Percentiles rank a stretch among this genome's conserved stretches.
Evolutionary conservation across 2,113 vertebrate genomes (phyloP).

Genomic region (Alligator sinensis): DNA sequence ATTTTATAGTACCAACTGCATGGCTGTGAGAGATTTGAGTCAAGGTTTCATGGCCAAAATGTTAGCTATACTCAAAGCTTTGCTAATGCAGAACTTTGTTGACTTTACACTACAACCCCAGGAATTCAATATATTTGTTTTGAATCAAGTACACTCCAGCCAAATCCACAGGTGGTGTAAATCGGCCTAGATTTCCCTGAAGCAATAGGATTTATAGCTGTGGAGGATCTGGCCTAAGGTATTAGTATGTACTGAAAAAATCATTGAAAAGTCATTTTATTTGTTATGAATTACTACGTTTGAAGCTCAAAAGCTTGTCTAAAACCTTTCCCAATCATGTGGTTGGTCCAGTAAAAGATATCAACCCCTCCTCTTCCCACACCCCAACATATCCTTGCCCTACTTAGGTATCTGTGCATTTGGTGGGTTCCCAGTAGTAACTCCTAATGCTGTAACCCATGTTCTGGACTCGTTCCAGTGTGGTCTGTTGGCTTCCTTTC

Average conservation of each 20-base stretch:
- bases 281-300: constrained; percentile 35
- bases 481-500: not conserved
- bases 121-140: constrained; percentile 53
- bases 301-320: too few relatives aligned
- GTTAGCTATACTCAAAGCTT: constrained; percentile 70
- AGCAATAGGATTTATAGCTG: constrained; percentile 37
- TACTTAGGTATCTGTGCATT: not conserved
- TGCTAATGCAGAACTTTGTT: constrained; percentile 73
- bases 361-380: too few relatives aligned
- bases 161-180: constrained; percentile 58
- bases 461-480: not conserved
- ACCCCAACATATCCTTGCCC: too few relatives aligned
- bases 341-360: too few relatives aligned
- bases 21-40: too few relatives aligned
- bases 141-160: constrained; percentile 40
- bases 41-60: not conserved
- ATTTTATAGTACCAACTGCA: too few relatives aligned
- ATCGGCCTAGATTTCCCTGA: constrained; percentile 52
- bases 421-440: not conserved
- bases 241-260: constrained; percentile 57
- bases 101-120: constrained; percentile 70
- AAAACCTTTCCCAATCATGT: too few relatives aligned
- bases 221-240: constrained; percentile 52
- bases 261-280: constrained; percentile 36
- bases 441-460: not conserved